Evolutionary conservation across 2,113 vertebrate genomes (phyloP), one percentile per base, ranked within the genome.

Genomic region (Sciurus niger): DNA sequence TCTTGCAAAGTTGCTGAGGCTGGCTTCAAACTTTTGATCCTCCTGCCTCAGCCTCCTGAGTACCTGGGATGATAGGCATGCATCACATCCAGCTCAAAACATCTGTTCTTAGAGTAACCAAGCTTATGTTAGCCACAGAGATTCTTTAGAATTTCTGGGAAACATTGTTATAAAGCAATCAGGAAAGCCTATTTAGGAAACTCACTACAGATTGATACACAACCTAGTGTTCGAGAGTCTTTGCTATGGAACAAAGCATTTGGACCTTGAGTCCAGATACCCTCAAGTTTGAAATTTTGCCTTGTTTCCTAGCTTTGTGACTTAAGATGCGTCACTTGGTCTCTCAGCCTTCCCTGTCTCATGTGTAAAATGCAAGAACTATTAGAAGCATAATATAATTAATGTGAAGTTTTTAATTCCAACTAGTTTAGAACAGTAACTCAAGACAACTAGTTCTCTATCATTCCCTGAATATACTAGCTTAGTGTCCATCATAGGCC

Each of bases 61-160:
- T 60, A 60, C 2, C 22, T 60, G 58, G 58, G 22, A 60, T 9
- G 6, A 24, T 60, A 60, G 58, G 24, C 22, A 60, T 9, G 6
- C 58, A 60, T 18, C 58, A 60, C 58, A 60, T 8, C 8, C 58
- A 60, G 58, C 22, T 60, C 22, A 84, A 77, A 73, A 43, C 65
- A 88, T 28, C 53, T 92, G 4, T 74, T 79, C n/a, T 60, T 88
- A 65, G 96, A 73, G 25, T 48, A 85, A 37, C 3, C 4, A 85
- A 85, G 18, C 12, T 76, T 89, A 63, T 87, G 9, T 40, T 70
- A 84, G 70, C 43, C 58, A 79, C 34, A 83, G 85, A 93, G 8
- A 77, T 90, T 86, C 40, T 90, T 80, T 65, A 25, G 18, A 72
- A 48, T 85, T 65, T 93, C 37, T 82, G 20, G 53, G 79, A 82